Percentiles rank a stretch among this genome's conserved stretches.
phyloP scores from a whole-genome alignment of 2,888 invertebrate species.

The Drosophila niveifrons region DNA sequence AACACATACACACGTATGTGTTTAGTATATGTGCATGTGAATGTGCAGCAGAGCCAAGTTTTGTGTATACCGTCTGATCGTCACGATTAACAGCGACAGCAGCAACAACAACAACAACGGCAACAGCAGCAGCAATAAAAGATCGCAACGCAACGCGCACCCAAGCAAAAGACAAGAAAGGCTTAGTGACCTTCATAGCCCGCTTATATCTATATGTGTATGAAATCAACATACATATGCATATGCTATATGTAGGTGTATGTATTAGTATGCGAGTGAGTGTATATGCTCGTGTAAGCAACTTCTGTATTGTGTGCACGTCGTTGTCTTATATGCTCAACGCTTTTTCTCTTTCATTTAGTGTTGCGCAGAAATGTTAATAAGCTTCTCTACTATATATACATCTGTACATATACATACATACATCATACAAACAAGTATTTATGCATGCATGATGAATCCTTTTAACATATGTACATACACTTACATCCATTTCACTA shows the following conservation, averaged over 20 bases:
- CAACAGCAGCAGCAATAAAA: conserved; percentile 56
- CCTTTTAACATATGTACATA: conserved; percentile 24
- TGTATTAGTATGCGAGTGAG: conserved; percentile 12
- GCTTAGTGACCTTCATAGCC: conserved; percentile 78
- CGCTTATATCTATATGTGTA: conserved; percentile 59
- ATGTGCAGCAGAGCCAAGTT: conserved; percentile 59
- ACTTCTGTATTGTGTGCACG: conserved; percentile 56
- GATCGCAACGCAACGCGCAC: conserved; percentile 55
- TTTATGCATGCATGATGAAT: conserved; percentile 10
- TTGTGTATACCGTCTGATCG: conserved; percentile 63
- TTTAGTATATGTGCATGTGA: conserved; percentile 32
- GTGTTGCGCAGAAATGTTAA: conserved; percentile 69
- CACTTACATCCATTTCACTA: conserved; percentile 39
- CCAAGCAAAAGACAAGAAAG: conserved; percentile 75
- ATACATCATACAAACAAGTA: conserved; percentile 13
- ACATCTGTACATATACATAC: conserved; percentile 17
- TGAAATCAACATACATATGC: conserved; percentile 15
- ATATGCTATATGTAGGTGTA: conserved; percentile 22
- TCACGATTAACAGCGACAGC: conserved; percentile 63
- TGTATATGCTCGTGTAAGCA: conserved; percentile 48
- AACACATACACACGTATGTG: conserved; percentile 4
- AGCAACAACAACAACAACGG: conserved; percentile 29
- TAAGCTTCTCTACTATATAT: conserved; percentile 45
- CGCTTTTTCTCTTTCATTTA: conserved; percentile 64
- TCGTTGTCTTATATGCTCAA: conserved; percentile 36